Base-by-base conservation (phyloP, 2,888 invertebrate genomes). In the Sussaba pulchella region DNA sequence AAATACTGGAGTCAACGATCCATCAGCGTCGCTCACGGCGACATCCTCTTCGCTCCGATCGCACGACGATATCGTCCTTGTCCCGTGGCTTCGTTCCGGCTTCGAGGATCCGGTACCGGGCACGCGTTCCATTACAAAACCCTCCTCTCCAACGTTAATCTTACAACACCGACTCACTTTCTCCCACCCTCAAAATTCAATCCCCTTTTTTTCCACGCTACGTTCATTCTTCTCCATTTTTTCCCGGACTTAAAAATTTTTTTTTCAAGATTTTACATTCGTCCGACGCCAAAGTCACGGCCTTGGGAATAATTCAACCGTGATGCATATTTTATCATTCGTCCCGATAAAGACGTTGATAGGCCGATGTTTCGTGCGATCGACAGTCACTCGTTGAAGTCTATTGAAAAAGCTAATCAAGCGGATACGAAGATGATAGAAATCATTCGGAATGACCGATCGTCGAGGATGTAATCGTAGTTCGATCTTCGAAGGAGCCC, bases 341-440 rank as follows among this genome's bases (percentile, higher is more conserved):
- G n/a, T n/a, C n/a, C n/a, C 75, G 59, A 66, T 74, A 36, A 19
- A 57, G 17, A 26, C 66, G 21, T 66, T 36, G 74, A 74, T 66
- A 45, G 5, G n/a, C 12, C 3, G n/a, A n/a, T n/a, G n/a, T n/a
- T 17, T 8, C 36, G 31, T 52, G 52, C n/a, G 19, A 73, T 45
- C 50, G 71, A 39, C 61, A 64, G 59, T 64, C 50, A 45, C 57
- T 17, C 43, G 10, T 63, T 64, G 17, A 19, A 8, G n/a, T n/a
- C 52, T 39, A 69, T 59, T 66, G 31, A 6, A 59, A 64, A 69
- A 61, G 66, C 57, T 64, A 74, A 74, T 59, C 41, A 79, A 71
- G 70, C 79, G 79, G 79, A 79, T 71, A 41, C 73, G 69, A 57
- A 17, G 14, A 59, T 47, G 67, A 77, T 54, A 54, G 31, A 61